Evolutionary conservation across 2,797 vertebrate genomes (phyloP).

Genomic region (Lycodopsis pacificus): DNA sequence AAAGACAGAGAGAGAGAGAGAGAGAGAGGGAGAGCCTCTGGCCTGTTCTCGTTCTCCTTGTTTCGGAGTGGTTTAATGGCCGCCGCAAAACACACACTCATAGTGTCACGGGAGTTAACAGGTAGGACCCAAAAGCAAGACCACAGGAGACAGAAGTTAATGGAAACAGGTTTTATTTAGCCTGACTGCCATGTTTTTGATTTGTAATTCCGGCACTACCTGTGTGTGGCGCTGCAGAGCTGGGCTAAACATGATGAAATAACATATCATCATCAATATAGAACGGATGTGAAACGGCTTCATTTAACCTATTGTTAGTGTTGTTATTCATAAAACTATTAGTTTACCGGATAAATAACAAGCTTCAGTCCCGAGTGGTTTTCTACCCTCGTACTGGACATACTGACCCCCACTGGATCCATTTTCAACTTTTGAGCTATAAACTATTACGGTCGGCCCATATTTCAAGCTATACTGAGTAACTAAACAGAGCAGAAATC

Average conservation of each 20-base stretch:
- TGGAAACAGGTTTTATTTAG: no score
- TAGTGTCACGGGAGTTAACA: no score
- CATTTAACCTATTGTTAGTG: neutral
- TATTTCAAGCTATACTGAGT: neutral
- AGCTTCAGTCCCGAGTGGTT: neutral
- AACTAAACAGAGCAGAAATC: neutral
- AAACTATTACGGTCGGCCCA: neutral
- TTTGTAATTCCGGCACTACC: neutral
- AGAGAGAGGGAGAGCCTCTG: constrained; percentile 45
- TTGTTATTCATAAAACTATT: neutral
- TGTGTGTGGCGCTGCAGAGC: neutral
- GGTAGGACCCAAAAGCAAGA: no score
- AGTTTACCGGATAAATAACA: neutral
- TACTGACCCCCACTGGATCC: neutral
- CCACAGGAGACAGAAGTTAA: no score
- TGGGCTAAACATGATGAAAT: neutral
- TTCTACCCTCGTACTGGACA: neutral
- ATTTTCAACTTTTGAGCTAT: neutral
- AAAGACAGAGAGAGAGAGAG: neutral
- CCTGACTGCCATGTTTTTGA: no score
- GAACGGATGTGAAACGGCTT: neutral
- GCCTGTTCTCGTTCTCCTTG: constrained; percentile 67
- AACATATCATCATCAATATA: neutral
- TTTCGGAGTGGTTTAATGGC: constrained; percentile 68
- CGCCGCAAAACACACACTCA: constrained; percentile 25